Evolutionary conservation across 1,140 invertebrate species (phyloP), one percentile per base, ranked within the genome.

Genomic region (Wasmannia auropunctata): DNA sequence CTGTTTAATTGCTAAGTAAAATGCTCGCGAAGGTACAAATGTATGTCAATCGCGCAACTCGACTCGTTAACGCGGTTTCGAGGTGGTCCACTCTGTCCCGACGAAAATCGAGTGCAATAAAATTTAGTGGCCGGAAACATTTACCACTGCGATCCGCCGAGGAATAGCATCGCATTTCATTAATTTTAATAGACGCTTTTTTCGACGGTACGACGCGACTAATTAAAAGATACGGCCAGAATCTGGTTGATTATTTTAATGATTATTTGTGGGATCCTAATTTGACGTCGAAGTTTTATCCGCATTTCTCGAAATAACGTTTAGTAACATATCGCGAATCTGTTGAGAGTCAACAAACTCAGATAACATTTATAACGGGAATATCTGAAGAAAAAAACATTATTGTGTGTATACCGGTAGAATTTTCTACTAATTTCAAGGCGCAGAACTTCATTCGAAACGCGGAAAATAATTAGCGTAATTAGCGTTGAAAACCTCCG

Each of bases 11-110:
- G 79, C 14, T 49, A 31, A 69, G 49, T 40, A 69, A 69, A 56
- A 43, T 69, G 76, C 65, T 34, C 79, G n/a, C 51, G 51, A 83
- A 60, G 54, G 10, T 43, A 56, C 65, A 86, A 85, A 86, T 89
- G 87, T 86, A 34, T 86, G 87, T 87, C 88, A 88, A 89, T 88
- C 49, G 87, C 81, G 67, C 58, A 63, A 75, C 83, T 79, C 70
- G 46, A 69, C 40, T 69, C 58, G 56, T 63, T 75, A 60, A 88
- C 79, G 60, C 87, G 77, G 86, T 88, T 88, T 87, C 87, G 76
- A 86, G 65, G 74, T 86, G 86, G 86, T 86, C 74, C 84, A 43
- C 70, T 85, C 49, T 62, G 77, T 72, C 28, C 4, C 56, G 81
- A 69, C 74, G 86, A 60, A 77, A 88, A 86, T 81, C 69, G 40